Evolutionary conservation across 2,113 vertebrate species (phyloP).

Genomic region (Felis catus): DNA sequence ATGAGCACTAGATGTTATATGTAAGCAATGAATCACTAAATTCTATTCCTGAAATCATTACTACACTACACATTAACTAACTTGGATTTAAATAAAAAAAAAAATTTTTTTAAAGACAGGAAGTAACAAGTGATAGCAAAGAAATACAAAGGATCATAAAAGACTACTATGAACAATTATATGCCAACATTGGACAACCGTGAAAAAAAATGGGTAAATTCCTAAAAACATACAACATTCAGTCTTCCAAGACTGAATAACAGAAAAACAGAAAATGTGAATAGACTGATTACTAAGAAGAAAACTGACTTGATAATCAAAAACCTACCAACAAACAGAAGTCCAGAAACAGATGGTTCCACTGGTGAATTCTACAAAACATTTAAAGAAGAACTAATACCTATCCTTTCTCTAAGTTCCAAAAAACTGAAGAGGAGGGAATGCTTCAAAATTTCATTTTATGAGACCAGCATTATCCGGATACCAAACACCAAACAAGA

Average conservation of each 20-base stretch:
- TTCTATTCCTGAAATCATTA: no score
- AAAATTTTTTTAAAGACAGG: neutral
- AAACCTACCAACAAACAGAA: neutral
- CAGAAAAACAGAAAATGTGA: neutral
- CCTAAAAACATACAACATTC: neutral
- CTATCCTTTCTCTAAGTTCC: neutral
- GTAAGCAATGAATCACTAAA: no score
- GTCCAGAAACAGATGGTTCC: neutral
- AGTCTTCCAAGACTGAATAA: neutral
- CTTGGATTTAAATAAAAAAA: no score
- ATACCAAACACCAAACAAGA: neutral
- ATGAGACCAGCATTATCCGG: neutral
- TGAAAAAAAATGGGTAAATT: neutral
- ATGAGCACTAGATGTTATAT: no score
- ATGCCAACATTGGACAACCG: neutral
- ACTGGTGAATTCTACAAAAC: neutral
- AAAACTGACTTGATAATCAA: neutral
- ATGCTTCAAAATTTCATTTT: neutral
- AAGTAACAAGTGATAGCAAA: neutral
- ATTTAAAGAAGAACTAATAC: neutral
- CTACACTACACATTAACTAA: no score
- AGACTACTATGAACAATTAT: neutral
- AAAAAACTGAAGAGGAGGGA: neutral
- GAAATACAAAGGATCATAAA: neutral
- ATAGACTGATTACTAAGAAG: neutral